These are phyloP conservation scores for Ctenodactylus gundi DNA, from an alignment of 2,113 vertebrate species.

Conservation along the genomic window DNA sequence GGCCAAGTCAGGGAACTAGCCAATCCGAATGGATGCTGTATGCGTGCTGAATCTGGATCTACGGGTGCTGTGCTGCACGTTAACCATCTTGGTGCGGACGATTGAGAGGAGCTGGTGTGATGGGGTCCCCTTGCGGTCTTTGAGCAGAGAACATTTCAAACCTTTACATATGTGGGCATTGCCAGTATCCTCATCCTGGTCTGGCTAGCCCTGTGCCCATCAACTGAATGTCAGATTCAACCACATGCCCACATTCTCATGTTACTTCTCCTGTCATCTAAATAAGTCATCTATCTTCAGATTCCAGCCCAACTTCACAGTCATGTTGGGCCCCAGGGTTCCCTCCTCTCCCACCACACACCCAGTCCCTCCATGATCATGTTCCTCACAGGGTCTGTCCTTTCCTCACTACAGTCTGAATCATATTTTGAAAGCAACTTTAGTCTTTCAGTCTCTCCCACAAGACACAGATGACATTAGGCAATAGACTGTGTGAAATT, in stretches of 20 bases:
- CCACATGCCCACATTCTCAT: fast-evolving
- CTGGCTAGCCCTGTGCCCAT: too few relatives aligned
- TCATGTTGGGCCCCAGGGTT: fast-evolving
- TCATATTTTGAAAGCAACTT: neutral
- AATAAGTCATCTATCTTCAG: too few relatives aligned
- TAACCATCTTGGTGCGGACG: fast-evolving
- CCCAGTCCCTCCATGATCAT: fast-evolving
- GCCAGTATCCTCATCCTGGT: fast-evolving
- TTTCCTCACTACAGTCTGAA: neutral
- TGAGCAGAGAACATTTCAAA: neutral
- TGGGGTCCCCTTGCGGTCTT: fast-evolving
- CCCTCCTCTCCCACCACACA: fast-evolving
- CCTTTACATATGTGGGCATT: fast-evolving
- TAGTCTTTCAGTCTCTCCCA: neutral
- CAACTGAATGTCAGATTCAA: neutral
- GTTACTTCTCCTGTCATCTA: neutral
- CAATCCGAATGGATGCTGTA: neutral
- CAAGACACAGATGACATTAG: fast-evolving
- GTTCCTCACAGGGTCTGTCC: too few relatives aligned
- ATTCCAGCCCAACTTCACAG: fast-evolving
- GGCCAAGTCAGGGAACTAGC: neutral
- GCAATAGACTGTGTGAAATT: fast-evolving
- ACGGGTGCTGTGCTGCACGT: fast-evolving
- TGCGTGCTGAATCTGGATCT: neutral
- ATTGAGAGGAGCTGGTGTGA: fast-evolving